Conservation (phyloP, 2,797 vertebrate genomes). For the Coilia nasus region DNA sequence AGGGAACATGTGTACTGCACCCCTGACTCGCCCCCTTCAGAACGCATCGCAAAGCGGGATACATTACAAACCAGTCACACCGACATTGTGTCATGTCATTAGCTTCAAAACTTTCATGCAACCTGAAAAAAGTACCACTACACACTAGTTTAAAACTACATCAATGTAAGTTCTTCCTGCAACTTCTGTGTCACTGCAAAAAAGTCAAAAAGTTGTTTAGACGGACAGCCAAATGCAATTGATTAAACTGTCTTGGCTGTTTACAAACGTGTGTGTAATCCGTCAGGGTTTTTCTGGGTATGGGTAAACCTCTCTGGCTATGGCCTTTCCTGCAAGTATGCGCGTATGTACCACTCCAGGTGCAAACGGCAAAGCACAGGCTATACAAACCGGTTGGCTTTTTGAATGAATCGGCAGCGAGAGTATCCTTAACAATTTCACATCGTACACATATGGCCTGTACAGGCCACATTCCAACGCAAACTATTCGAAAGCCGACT, state of each 20-base stretch:
- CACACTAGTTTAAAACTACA: neutral
- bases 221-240: neutral
- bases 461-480: neutral
- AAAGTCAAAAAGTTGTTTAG: neutral
- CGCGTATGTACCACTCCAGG: neutral
- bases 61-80: neutral
- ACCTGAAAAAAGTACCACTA: neutral
- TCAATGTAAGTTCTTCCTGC: neutral
- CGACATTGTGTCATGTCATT: no score
- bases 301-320: neutral
- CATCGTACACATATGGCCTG: neutral
- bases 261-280: neutral
- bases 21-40: neutral
- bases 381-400: neutral
- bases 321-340: neutral
- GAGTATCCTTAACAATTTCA: neutral
- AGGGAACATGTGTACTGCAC: neutral
- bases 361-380: neutral
- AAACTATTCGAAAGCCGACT: neutral
- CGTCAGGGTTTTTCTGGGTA: neutral
- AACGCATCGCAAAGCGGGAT: neutral
- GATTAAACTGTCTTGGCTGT: neutral
- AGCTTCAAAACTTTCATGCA: neutral
- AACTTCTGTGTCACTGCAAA: neutral
- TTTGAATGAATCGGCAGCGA: neutral